A percentile compares a stretch with the other conserved stretches of the same genome.
These are phyloP conservation scores for Zaprionus gabonicus DNA, from an alignment of 1,140 invertebrate genomes.

Conservation along the genomic window DNA sequence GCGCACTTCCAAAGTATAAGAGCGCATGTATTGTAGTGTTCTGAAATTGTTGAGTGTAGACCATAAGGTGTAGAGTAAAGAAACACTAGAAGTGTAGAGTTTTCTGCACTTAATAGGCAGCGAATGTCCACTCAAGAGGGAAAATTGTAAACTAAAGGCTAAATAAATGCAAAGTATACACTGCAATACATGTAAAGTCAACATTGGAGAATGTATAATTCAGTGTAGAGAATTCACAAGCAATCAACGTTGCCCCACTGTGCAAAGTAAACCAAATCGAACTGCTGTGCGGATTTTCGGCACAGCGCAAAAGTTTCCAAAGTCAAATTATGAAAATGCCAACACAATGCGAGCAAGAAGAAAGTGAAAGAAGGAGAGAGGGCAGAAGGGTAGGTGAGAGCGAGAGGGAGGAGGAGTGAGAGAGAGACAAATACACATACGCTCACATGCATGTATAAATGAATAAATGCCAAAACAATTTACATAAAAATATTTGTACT, in stretches of 20 bases:
- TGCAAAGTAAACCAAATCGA: constrained; percentile 22
- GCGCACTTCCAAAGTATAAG: no score
- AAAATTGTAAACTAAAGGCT: no score
- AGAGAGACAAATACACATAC: constrained; percentile 22
- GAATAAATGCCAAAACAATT: constrained; percentile 80
- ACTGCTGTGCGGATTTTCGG: constrained; percentile 28
- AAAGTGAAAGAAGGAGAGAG: background rate
- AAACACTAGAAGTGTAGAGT: no score
- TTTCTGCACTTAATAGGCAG: no score
- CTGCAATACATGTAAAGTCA: no score
- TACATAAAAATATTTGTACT: constrained; percentile 80
- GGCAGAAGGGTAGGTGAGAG: background rate
- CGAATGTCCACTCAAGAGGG: no score
- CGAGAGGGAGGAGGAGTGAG: background rate
- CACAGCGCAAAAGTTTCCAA: constrained; percentile 38
- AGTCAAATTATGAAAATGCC: constrained; percentile 80
- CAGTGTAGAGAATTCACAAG: no score
- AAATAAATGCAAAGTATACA: no score
- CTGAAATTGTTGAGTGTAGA: no score
- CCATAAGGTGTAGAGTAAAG: no score
- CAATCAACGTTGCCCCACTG: background rate
- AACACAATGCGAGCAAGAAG: constrained; percentile 40
- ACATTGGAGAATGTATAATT: no score
- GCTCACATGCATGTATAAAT: constrained; percentile 54
- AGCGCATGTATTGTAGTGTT: no score